These are phyloP conservation scores for Chaitophorus viminalis DNA, from an alignment of 2,888 invertebrate species.

Conservation along the genomic window DNA sequence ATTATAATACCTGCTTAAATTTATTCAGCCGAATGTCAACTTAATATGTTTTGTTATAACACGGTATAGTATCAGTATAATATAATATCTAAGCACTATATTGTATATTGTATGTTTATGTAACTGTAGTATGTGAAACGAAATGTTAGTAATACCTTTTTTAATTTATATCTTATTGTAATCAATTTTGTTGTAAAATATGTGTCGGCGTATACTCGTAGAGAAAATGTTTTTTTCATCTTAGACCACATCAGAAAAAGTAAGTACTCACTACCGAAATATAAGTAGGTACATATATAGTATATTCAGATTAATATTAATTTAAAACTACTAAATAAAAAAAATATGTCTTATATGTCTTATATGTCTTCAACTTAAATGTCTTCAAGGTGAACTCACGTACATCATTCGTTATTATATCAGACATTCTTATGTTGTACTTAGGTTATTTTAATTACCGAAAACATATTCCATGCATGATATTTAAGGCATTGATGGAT, in stretches of 20 bases:
- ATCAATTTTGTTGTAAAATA: not conserved
- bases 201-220: not conserved
- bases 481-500: too few species aligned
- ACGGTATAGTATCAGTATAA: not conserved
- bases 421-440: too few species aligned
- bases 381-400: too few species aligned
- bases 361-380: too few species aligned
- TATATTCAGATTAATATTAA: too few species aligned
- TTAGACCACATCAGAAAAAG: not conserved
- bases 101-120: not conserved
- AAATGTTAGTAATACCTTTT: constrained; percentile 28
- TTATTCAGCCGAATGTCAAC: constrained; percentile 27
- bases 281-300: too few species aligned
- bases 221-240: not conserved
- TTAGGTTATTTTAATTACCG: too few species aligned
- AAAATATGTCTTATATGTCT: too few species aligned
- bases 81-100: not conserved
- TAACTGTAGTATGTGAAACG: not conserved
- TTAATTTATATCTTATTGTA: not conserved
- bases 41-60: constrained; percentile 38
- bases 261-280: too few species aligned
- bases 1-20: constrained; percentile 31
- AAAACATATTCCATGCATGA: too few species aligned
- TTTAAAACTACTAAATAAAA: too few species aligned
- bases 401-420: too few species aligned